A percentile compares a stretch with the other conserved stretches of the same genome.
Conservation (phyloP, 2,888 invertebrate genomes). For the Synanthedon formicaeformis region DNA sequence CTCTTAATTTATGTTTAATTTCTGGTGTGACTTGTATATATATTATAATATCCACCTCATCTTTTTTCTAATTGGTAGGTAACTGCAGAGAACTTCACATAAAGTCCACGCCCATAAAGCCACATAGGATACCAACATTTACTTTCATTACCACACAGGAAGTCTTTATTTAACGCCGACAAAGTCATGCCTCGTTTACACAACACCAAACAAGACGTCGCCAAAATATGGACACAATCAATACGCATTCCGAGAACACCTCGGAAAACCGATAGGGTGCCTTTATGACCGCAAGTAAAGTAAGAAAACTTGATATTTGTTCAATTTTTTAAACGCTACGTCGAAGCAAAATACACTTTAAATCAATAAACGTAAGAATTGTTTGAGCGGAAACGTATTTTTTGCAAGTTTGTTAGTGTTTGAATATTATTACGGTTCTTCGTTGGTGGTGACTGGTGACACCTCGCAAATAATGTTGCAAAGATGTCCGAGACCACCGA, state of each 20-base stretch:
- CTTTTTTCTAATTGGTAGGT: not conserved
- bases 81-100: constrained; percentile 2
- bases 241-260: constrained; percentile 41
- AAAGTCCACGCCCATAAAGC: not conserved
- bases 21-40: no score
- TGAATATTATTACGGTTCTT: constrained; percentile 28
- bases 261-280: constrained; percentile 57
- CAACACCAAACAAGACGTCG: constrained; percentile 32
- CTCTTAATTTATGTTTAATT: no score
- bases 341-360: not conserved
- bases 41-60: no score
- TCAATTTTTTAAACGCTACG: not conserved
- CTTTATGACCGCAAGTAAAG: constrained; percentile 26
- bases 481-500: constrained; percentile 20
- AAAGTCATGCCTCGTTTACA: constrained; percentile 29
- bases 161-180: constrained; percentile 49
- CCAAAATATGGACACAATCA: constrained; percentile 41
- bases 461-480: constrained; percentile 42
- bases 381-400: not conserved
- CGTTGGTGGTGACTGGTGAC: constrained; percentile 35
- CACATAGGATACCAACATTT: constrained; percentile 1
- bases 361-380: not conserved
- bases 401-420: not conserved
- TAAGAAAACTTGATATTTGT: not conserved
- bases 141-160: constrained; percentile 29